Evolutionary conservation across 2,113 vertebrate species (phyloP), one percentile per base, ranked within the genome.

Genomic region (Leucosticte australis): DNA sequence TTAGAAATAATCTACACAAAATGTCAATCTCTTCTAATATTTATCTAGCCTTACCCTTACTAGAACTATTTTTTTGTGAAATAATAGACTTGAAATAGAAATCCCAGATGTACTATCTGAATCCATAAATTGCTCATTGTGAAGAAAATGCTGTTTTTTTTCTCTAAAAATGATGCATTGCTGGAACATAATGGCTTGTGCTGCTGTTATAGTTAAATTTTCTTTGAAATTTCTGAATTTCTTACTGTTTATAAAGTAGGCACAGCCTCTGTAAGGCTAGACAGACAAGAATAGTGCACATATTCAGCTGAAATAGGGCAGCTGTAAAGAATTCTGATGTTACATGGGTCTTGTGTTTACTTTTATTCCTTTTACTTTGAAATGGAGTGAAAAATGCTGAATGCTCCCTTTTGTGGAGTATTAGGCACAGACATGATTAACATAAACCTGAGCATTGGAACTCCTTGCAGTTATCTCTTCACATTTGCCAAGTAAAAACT

Each of bases 121-220:
- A 94, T 95, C 94, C 80, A 76, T 94, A 94, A 94, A 85, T 91
- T 96, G 67, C 60, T 79, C 42, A 83, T 80, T 88, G 75, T 70
- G 81, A 87, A 87, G 75, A 85, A 95, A 92, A 89, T 65, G 42
- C n/a, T 3, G 14, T 19, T 68, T 89, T 81, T 82, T 93, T 86
- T 64, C 74, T 69, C 33, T 83, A 44, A 62, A 94, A 83, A 47
- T 90, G 59, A 94, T 96, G 75, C 67, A 86, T 85, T 91, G 19
- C 46, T 87, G 22, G 37, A 88, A 88, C 49, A 55, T 85, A 95
- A 94, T 92, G 81, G 14, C 57, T 90, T 91, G 60, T 90, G 41
- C 63, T 85, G 55, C 63, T 95, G 63, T 49, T 93, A 42, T 15
- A 78, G 87, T 79, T 87, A 83, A 92, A 55, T 89, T 91, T 96